phyloP scores from a whole-genome alignment of 2,797 vertebrate species.

The Propithecus deckenii region DNA sequence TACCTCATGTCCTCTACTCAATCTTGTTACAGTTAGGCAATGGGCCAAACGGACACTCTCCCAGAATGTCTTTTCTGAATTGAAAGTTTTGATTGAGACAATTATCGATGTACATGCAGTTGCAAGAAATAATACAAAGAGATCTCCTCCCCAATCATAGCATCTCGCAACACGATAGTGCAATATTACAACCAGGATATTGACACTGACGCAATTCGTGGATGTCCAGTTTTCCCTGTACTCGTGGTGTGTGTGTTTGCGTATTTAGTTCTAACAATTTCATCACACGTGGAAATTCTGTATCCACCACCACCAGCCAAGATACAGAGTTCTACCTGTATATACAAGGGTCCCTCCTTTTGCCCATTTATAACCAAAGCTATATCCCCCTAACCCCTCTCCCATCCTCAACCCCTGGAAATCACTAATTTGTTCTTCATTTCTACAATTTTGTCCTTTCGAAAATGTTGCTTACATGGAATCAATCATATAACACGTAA shows the following conservation, averaged over 20 bases:
- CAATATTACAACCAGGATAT: background rate
- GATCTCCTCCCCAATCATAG: background rate
- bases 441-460: background rate
- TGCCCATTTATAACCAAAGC: background rate
- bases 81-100: background rate
- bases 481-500: rapidly evolving
- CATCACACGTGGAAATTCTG: rapidly evolving
- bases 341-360: background rate
- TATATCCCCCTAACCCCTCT: rapidly evolving
- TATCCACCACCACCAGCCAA: too few species aligned
- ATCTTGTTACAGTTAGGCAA: too few species aligned
- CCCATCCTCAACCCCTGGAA: too few species aligned
- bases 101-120: rapidly evolving
- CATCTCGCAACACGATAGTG: background rate
- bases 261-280: background rate
- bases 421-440: background rate
- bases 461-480: background rate
- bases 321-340: background rate
- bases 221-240: rapidly evolving
- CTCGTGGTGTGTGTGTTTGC: too few species aligned
- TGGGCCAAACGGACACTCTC: rapidly evolving
- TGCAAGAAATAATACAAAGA: background rate
- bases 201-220: rapidly evolving
- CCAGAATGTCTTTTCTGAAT: rapidly evolving
- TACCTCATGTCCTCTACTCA: rapidly evolving